A percentile compares a stretch with the other conserved stretches of the same genome.
Conservation (phyloP, 2,113 vertebrate genomes). For the Tyto alba region DNA sequence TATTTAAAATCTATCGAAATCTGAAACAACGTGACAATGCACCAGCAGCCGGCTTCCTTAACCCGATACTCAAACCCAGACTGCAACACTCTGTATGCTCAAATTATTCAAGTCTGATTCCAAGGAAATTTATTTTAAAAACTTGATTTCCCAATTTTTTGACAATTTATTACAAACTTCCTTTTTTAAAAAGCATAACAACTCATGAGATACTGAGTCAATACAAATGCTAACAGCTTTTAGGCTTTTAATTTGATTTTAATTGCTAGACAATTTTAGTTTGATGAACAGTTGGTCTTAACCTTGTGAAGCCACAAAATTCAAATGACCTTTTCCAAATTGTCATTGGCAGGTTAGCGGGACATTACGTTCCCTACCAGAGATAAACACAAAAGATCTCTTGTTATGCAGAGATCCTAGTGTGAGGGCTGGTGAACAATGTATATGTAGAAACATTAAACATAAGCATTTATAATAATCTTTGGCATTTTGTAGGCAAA, state of each 20-base stretch:
- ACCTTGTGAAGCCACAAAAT: not conserved
- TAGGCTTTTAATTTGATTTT: not conserved
- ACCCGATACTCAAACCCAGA: not conserved
- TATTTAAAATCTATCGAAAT: not conserved
- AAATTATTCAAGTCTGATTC: not conserved
- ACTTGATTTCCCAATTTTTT: not conserved
- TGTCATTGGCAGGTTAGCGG: not conserved
- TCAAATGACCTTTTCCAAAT: not conserved
- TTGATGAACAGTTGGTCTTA: not conserved
- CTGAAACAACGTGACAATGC: not conserved
- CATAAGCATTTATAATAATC: fast-evolving
- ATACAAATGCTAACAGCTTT: not conserved
- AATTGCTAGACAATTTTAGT: not conserved
- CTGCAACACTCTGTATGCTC: not conserved
- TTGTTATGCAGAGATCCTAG: not conserved
- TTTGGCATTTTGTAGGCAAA: not conserved
- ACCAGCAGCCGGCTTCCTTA: not conserved
- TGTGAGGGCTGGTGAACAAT: not conserved
- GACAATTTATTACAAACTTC: not conserved
- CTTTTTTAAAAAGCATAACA: not conserved
- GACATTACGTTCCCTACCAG: not conserved
- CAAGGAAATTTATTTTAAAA: not conserved
- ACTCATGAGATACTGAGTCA: not conserved
- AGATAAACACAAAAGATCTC: not conserved
- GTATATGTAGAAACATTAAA: not conserved